Conservation (phyloP, 2,113 vertebrate species). For the Ailuropoda melanoleuca region DNA sequence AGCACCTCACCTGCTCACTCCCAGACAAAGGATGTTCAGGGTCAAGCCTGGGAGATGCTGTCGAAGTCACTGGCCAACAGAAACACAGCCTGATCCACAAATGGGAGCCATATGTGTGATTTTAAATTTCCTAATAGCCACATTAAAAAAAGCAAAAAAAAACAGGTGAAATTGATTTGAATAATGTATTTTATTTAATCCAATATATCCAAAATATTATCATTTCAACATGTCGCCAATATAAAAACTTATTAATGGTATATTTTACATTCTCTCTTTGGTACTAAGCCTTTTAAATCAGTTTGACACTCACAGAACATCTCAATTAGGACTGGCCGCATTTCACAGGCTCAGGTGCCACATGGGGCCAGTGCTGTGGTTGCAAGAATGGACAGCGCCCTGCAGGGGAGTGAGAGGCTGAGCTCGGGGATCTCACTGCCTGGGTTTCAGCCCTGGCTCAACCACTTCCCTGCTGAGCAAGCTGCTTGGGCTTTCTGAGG, state of each 20-base stretch:
- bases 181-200: not conserved
- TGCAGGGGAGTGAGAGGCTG: fast-evolving
- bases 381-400: not conserved
- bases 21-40: not conserved
- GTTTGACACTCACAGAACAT: not conserved
- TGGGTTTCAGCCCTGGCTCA: not conserved
- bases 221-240: not conserved
- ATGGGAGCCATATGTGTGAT: not conserved
- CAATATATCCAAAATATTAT: not conserved
- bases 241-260: not conserved
- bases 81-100: not conserved
- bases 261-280: not conserved
- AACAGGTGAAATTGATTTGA: constrained; percentile 24
- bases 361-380: fast-evolving
- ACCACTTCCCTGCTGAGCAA: not conserved
- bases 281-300: not conserved
- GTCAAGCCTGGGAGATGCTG: not conserved
- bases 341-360: not conserved
- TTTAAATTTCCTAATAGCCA: not conserved
- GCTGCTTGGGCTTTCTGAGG: not conserved
- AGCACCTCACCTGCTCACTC: not conserved
- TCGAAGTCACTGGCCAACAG: fast-evolving
- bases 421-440: fast-evolving
- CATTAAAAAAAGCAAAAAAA: not conserved
- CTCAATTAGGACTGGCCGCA: not conserved